Evolutionary conservation across 1,140 invertebrate species (phyloP).

Genomic region (Paraescarpia echinospica): DNA sequence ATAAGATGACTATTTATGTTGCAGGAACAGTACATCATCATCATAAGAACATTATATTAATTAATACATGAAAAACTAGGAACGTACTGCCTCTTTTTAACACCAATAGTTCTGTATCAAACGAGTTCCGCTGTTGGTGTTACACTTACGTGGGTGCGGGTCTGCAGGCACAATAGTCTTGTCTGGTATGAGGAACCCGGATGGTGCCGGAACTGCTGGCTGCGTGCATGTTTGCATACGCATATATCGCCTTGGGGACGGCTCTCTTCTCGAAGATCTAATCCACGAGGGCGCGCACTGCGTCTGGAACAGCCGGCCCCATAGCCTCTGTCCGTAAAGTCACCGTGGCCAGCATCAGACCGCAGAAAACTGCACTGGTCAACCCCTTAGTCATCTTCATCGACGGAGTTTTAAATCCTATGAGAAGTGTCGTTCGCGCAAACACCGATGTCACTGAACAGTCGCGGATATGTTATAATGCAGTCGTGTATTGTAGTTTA

Average conservation of each 20-base stretch:
- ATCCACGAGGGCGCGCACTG: not conserved
- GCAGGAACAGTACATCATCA: too few species aligned
- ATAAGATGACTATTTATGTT: too few species aligned
- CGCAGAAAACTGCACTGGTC: not conserved
- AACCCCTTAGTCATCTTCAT: not conserved
- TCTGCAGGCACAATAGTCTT: not conserved
- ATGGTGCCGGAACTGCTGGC: not conserved
- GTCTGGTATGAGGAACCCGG: not conserved
- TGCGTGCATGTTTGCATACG: not conserved
- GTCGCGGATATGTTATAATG: not conserved
- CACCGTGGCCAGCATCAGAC: not conserved
- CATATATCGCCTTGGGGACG: not conserved
- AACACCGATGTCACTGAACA: not conserved
- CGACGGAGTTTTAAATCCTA: not conserved
- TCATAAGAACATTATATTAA: too few species aligned
- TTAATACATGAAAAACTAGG: too few species aligned
- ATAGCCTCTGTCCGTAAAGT: not conserved
- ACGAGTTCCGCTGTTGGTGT: not conserved
- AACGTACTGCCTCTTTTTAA: too few species aligned
- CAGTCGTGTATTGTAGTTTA: not conserved
- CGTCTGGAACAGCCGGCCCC: not conserved
- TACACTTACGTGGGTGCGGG: not conserved
- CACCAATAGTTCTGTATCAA: too few species aligned
- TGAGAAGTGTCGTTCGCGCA: not conserved
- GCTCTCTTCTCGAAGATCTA: not conserved